phyloP scores from a whole-genome alignment of 2,113 vertebrate genomes.

The Mystacornis crossleyi region DNA sequence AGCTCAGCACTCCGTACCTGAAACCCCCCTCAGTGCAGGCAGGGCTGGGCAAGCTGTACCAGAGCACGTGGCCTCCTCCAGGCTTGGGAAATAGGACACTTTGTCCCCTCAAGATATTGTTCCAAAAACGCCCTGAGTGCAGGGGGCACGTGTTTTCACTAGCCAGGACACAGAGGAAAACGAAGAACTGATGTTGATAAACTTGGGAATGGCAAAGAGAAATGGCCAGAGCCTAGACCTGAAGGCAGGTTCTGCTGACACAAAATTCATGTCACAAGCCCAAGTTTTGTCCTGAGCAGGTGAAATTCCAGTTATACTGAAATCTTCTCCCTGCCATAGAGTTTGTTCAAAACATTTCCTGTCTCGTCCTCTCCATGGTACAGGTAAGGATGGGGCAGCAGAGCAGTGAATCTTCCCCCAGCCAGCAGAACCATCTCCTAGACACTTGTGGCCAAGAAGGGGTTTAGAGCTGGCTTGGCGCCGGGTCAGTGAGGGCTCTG shows the following conservation, averaged over 20 bases:
- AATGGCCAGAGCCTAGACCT: neutral
- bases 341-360: neutral
- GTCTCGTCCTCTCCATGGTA: neutral
- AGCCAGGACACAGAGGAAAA: neutral
- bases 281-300: neutral
- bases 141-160: neutral
- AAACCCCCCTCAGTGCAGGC: neutral
- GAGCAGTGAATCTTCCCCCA: neutral
- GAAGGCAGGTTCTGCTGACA: neutral
- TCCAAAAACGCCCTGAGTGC: neutral
- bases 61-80: neutral
- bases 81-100: neutral
- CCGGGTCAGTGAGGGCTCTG: rapidly evolving
- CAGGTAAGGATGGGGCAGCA: neutral
- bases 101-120: neutral
- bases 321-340: neutral
- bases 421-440: neutral
- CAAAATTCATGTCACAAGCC: neutral
- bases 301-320: neutral
- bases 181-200: neutral
- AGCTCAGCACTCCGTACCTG: rapidly evolving
- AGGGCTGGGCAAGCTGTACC: neutral
- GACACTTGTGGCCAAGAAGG: neutral
- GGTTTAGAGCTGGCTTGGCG: neutral
- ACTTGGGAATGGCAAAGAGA: neutral